Base-by-base conservation (phyloP, 2,888 invertebrate species). In the Slavum lentiscoides region DNA sequence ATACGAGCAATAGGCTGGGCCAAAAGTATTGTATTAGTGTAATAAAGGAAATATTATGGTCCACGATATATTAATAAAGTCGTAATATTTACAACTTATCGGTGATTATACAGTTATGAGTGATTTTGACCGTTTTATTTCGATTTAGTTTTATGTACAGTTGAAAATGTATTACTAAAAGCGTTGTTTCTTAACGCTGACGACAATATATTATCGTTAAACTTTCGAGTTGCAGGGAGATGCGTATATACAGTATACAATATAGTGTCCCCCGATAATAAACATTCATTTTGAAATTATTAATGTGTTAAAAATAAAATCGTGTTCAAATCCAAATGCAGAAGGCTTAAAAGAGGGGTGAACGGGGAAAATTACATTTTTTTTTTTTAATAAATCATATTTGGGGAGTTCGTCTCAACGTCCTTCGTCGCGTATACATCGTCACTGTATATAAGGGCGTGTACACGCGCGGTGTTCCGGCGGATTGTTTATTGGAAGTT, bases 401-500 rank as follows among this genome's bases (percentile, higher is more conserved):
- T 68, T 59, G 75, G 75, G 68, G 75, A 68, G 59, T 58, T 23
- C 59, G 67, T 75, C 17, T 19, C 23, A 43, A 67, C 67, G n/a
- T 75, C 67, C 49, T 67, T 30, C 30, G 30, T 30, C 30, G 21
- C 59, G 49, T 49, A 68, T 68, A 75, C 59, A 59, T 68, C 75
- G 59, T 75, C 30, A 4, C n/a, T 30, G 4, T 30, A 30, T 30
- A 15, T 15, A 39, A 59, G 67, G 75, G 75, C n/a, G n/a, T 59
- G 68, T 43, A 30, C 43, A 37, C 49, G 49, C 13, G 1, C 43
- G 43, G 9, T 7, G 69, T 77, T 77, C 77, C 77, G 77, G 77
- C 69, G 77, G 77, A 69, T 77, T 77, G 69, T 80, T 80, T 72
- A 72, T 80, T 80, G 55, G 70, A 55, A 77, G 77, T 77, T 69